Evolutionary conservation across 2,113 vertebrate species (phyloP).

Genomic region (Lanius collurio): DNA sequence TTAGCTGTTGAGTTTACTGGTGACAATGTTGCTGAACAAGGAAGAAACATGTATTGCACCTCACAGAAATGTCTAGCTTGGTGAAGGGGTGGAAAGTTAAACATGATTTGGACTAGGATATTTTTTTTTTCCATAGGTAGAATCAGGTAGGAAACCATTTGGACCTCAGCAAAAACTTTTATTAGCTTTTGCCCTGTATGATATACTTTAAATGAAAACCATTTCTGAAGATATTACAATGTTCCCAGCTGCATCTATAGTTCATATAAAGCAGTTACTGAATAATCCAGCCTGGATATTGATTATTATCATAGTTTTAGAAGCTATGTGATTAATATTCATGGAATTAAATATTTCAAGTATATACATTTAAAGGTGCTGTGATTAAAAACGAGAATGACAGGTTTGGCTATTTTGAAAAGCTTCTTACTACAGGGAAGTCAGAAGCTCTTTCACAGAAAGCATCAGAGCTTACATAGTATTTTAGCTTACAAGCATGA

Average conservation of each 20-base stretch:
- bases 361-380: neutral
- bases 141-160: neutral
- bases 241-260: neutral
- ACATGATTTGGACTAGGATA: neutral
- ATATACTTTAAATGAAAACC: neutral
- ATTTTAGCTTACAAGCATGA: neutral
- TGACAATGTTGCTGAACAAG: neutral
- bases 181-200: slow-evolving; percentile 6
- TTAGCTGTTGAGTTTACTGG: neutral
- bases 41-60: neutral
- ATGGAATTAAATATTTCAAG: neutral
- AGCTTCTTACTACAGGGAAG: neutral
- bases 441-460: neutral
- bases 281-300: neutral
- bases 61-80: neutral
- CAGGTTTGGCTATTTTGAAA: neutral
- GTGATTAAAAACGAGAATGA: neutral
- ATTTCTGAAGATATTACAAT: slow-evolving; percentile 6
- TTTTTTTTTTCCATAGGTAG: neutral
- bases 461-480: neutral
- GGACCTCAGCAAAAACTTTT: neutral
- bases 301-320: neutral
- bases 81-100: neutral
- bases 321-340: neutral
- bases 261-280: neutral